Base-by-base conservation (phyloP, 2,113 vertebrate species). In the Camelus bactrianus region DNA sequence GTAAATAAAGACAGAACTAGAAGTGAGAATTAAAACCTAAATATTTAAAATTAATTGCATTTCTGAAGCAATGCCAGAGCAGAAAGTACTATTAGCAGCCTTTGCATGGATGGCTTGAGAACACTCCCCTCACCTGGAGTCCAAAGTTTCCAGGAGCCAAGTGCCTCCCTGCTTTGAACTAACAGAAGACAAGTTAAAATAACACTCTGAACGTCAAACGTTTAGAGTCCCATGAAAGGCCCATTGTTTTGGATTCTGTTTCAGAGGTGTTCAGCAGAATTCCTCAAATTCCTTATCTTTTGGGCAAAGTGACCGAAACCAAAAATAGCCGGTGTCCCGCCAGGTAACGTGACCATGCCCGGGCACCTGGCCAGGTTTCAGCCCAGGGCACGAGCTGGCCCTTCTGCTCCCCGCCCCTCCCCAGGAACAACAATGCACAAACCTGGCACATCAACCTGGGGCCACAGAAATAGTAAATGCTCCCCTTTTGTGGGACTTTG, bases 271-370 rank as follows among this genome's bases (percentile, higher is more conserved):
- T 97, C 94, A 93, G 97, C 95, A 97, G 97, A 98, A 99, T 99
- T 99, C 98, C 98, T 98, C 96, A 97, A 98, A 99, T 99, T 98
- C 98, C 97, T 98, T 97, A 98, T 97, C 98, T 97, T 97, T 97
- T 67, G 98, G 98, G 98, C 98, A 98, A 93, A 97, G 97, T 98
- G 98, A 98, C 98, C 95, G 97, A 99, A 99, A 99, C 98, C 97
- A 98, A 98, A 98, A 98, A 98, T 96, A 98, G 97, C 94, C 83
- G 86, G 92, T 89, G 98, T 98, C 97, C 97, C 93, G 93, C 98
- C 96, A 98, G 98, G 98, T 98, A 98, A 90, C 56, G 28, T 65
- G 95, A 96, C 81, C 38, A 5, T 42, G 38, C 38, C 87, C 87
- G 92, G 93, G 98, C 98, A 75, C 0, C 17, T 24, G 38, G 96